Evolutionary conservation across 2,113 vertebrate genomes (phyloP).

Genomic region (Natator depressus): DNA sequence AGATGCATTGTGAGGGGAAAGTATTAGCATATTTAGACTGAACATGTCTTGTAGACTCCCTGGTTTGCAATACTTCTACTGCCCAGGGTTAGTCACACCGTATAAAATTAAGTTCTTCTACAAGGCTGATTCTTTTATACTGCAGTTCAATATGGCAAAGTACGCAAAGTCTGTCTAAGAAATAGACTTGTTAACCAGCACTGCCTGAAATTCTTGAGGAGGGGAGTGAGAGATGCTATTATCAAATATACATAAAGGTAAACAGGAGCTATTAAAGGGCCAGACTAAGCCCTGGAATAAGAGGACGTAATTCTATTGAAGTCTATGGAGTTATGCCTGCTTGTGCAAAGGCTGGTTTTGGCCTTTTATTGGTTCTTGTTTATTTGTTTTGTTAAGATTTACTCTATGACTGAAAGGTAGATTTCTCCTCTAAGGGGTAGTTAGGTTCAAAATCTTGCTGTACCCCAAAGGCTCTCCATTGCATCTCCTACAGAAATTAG

Average conservation of each 20-base stretch:
- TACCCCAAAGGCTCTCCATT: not conserved
- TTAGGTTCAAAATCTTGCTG: not conserved
- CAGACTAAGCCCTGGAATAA: not conserved
- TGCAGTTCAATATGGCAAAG: slow-evolving; percentile 52
- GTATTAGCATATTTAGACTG: slow-evolving; percentile 68
- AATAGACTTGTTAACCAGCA: slow-evolving; percentile 7
- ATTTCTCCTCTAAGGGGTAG: not conserved
- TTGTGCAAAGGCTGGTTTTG: fast-evolving
- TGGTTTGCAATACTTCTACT: slow-evolving; percentile 49
- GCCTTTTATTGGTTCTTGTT: not conserved
- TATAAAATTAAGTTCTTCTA: slow-evolving; percentile 64
- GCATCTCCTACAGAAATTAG: not conserved
- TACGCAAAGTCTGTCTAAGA: slow-evolving; percentile 38
- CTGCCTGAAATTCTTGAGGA: not conserved
- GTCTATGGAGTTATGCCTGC: not conserved
- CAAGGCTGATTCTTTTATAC: slow-evolving; percentile 54
- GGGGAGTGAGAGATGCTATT: not conserved
- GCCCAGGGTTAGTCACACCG: slow-evolving; percentile 56
- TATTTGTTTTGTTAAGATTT: not conserved
- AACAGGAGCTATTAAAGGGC: not conserved
- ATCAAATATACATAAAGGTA: not conserved
- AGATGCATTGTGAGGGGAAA: slow-evolving; percentile 51
- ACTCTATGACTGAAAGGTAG: not conserved
- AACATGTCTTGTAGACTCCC: slow-evolving; percentile 50
- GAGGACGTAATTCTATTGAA: not conserved